Evolutionary conservation across 2,797 vertebrate genomes (phyloP), one percentile per base, ranked within the genome.

Genomic region (Alca torda): DNA sequence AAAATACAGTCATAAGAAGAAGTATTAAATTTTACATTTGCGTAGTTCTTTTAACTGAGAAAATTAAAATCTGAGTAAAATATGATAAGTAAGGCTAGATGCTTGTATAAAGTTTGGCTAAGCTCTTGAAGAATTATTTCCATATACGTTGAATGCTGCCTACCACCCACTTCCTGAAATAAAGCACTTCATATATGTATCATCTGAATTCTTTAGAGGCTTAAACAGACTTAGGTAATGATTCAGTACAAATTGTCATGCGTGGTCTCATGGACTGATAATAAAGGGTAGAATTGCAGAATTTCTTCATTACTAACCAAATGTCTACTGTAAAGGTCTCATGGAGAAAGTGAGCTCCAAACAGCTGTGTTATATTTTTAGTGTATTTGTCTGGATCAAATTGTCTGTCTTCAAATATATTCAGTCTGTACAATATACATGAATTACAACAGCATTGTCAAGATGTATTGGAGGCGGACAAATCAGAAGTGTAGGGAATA

Each of bases 321-420:
- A 85, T 61, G 19, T 91, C 78, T 75, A 31, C 53, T 68, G 31
- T 43, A 91, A 93, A 87, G 57, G 43, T 84, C 65, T 74, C 64
- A 25, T 20, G 30, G 65, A 92, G 72, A 92, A 87, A 91, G 46
- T 57, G 45, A 94, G 61, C 45, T 89, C 73, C 57, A 50, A 96
- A 92, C 87, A 94, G 94, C 93, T 96, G 94, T 64, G 86, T 68
- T 96, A 46, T 48, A 83, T 97, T 96, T 95, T 96, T 94, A 85
- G 91, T 87, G 72, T 84, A 68, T 89, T 95, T 94, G 81, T 93
- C 93, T 95, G 91, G 83, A 95, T 90, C 2, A 9, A 96, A 92
- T 93, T 94, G 84, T 72, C 61, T 93, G 87, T 72, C 89, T 92
- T 95, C 87, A 81, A 90, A 82, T 78, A 65, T 70, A 92, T 93